A percentile compares a stretch with the other conserved stretches of the same genome.
These are phyloP conservation scores for Calliopsis andreniformis DNA, from an alignment of 1,140 invertebrate genomes.

Conservation along the genomic window DNA sequence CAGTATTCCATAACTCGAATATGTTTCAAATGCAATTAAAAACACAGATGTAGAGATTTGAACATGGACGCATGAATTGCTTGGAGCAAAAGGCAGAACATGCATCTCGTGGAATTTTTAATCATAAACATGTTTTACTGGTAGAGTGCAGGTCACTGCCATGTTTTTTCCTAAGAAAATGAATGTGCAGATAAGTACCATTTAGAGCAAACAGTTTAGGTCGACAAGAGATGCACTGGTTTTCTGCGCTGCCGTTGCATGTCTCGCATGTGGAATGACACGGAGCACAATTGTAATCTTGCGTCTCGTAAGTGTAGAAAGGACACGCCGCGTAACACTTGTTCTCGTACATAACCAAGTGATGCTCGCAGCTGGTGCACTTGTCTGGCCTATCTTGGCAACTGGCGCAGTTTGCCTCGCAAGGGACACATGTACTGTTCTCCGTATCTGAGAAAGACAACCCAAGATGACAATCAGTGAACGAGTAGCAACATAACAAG, in stretches of 20 bases:
- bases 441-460: constrained; percentile 84
- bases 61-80: too few relatives aligned
- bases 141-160: too few relatives aligned
- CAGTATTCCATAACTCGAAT: too few relatives aligned
- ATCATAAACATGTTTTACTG: too few relatives aligned
- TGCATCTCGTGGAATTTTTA: too few relatives aligned
- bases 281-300: constrained; percentile 89
- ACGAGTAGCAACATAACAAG: too few relatives aligned
- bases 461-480: too few relatives aligned
- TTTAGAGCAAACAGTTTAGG: constrained; percentile 85
- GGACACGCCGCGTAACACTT: constrained; percentile 92
- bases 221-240: constrained; percentile 91
- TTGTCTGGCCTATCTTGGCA: constrained; percentile 90
- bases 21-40: too few relatives aligned
- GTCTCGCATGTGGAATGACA: constrained; percentile 92
- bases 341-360: constrained; percentile 89
- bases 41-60: too few relatives aligned
- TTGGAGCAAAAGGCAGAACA: too few relatives aligned
- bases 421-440: constrained; percentile 89
- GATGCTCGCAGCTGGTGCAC: constrained; percentile 92
- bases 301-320: constrained; percentile 89
- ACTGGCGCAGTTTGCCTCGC: constrained; percentile 89
- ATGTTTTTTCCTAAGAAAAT: neutral
- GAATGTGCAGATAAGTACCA: constrained; percentile 78
- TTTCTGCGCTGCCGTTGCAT: constrained; percentile 88